phyloP scores from a whole-genome alignment of 2,888 invertebrate species.

The Oscheius sp. region DNA sequence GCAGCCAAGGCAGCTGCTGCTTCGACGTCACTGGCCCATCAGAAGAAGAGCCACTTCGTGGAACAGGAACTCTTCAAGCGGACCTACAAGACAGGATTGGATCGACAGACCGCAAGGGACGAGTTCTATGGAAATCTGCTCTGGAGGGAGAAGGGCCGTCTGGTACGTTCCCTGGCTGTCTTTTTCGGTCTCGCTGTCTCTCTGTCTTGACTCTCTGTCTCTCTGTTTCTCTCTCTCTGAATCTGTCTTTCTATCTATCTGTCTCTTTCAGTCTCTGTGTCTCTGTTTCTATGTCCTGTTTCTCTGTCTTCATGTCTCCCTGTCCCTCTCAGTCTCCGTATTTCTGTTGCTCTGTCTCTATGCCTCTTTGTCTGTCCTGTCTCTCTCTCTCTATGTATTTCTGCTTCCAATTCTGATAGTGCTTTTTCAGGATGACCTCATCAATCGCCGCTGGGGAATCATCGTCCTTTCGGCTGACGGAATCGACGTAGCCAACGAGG shows the following conservation, averaged over 20 bases:
- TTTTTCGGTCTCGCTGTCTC: too few species aligned
- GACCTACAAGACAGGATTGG: slow-evolving; percentile 22
- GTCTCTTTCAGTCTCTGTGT: too few species aligned
- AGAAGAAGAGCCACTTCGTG: slow-evolving; percentile 19
- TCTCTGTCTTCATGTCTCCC: too few species aligned
- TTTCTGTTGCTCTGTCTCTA: too few species aligned
- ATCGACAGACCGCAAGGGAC: slow-evolving; percentile 25
- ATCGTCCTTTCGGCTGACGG: slow-evolving; percentile 29
- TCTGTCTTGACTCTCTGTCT: too few species aligned
- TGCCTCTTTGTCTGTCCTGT: too few species aligned
- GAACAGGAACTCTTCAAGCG: slow-evolving; percentile 21
- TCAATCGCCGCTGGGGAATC: slow-evolving; percentile 21
- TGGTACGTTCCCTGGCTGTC: neutral
- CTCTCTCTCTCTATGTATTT: too few species aligned
- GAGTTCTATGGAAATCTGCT: slow-evolving; percentile 28
- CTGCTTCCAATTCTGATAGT: neutral
- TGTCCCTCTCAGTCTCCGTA: too few species aligned
- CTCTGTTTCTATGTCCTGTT: too few species aligned
- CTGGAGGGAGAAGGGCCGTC: slow-evolving; percentile 26
- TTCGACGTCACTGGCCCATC: neutral
- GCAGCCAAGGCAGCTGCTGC: too few species aligned
- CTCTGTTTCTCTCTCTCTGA: too few species aligned
- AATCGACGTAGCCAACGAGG: slow-evolving; percentile 1
- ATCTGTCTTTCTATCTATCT: too few species aligned
- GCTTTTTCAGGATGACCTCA: slow-evolving; percentile 8